Evolutionary conservation across 2,888 invertebrate species (phyloP), one percentile per base, ranked within the genome.

Genomic region (Callinectes sapidus): DNA sequence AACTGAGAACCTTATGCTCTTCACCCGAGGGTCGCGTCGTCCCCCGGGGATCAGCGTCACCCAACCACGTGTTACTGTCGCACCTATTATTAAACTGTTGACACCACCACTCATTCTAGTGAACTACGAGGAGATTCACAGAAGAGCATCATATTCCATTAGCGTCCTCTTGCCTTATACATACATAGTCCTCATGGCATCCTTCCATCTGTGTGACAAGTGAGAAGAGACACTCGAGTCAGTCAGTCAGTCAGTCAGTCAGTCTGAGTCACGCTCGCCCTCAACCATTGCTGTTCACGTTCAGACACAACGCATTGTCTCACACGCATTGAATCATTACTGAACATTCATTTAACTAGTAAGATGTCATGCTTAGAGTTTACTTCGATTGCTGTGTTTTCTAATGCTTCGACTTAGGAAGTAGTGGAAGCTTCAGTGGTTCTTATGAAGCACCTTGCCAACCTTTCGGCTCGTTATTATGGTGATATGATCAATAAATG

Each of bases 41-140:
- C 35, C 18, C 81, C 35, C 35, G 14, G 14, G 35, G 35, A 16
- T 81, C 81, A 35, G 81, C 81, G 81, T 35, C 35, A 81, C 35
- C 81, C 81, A 81, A 81, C 81, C 81, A 81, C 81, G 35, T 81
- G 81, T 81, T 81, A 81, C 81, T 81, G 81, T 81, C 81, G 81
- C 81, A 81, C 81, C 32, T 35, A 81, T 81, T 35, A 81, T n/a
- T 32, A 32, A 6, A n/a, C 61, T 61, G 61, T 71, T 71, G 28
- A 71, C 10, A 71, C 71, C 81, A 81, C 35, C 35, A n/a, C 81
- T 35, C 81, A 81, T 81, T 35, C 32, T 81, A 81, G 81, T 81
- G 81, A 81, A 81, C 14, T 35, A 81, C 35, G 81, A 16, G 35
- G 16, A 35, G 35, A 35, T 81, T 81, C 18, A 81, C 35, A 32